These are phyloP conservation scores for Metaphire vulgaris DNA, from an alignment of 1,140 invertebrate genomes.

Conservation along the genomic window DNA sequence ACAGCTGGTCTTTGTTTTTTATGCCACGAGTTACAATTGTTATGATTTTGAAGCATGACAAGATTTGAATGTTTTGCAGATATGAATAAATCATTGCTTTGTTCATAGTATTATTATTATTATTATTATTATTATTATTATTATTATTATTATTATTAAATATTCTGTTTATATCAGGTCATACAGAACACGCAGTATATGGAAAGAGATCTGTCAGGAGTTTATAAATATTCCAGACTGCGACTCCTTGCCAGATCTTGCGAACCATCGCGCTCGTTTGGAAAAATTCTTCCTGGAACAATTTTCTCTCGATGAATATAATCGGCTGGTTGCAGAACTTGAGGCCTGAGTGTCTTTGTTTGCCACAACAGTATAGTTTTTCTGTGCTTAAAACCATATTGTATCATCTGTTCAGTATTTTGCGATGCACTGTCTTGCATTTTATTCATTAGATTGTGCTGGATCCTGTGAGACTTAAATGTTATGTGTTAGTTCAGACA, in stretches of 20 bases:
- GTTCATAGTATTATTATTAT: neutral
- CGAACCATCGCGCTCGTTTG: neutral
- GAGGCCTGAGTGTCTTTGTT: no score
- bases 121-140: neutral
- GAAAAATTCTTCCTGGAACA: neutral
- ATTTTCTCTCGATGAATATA: neutral
- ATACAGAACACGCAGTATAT: neutral
- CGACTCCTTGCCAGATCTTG: neutral
- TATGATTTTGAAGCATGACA: neutral
- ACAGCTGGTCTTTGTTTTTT: neutral
- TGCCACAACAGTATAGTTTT: no score
- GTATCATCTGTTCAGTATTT: no score
- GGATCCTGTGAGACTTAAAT: no score
- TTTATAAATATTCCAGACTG: neutral
- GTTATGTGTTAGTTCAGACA: no score
- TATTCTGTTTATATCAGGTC: neutral
- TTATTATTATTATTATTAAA: neutral
- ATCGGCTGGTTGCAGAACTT: neutral
- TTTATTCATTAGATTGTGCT: no score
- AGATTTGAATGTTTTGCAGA: neutral
- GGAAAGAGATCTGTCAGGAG: neutral
- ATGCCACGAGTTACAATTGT: no score
- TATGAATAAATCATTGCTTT: neutral
- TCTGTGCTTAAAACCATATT: no score
- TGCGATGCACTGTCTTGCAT: no score